Conservation (phyloP, 2,797 vertebrate genomes). For the Meda fulgida region DNA sequence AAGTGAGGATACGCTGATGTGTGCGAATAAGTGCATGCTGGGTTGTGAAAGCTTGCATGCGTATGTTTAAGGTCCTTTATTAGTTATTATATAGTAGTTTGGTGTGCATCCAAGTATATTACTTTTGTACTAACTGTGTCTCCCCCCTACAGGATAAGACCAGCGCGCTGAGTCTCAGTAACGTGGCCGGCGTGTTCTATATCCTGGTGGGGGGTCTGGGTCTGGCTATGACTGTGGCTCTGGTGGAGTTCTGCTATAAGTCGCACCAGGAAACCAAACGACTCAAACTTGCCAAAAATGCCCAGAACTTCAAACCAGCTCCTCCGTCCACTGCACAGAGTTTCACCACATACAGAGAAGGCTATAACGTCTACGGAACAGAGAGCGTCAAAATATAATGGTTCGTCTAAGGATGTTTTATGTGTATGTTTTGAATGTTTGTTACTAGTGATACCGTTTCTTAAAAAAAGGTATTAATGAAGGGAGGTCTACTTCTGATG, state of each 20-base stretch:
- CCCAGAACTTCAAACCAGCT: conserved; percentile 96
- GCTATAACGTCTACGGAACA: conserved; percentile 99
- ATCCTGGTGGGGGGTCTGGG: conserved; percentile 99
- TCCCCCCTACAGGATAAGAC: conserved; percentile 92
- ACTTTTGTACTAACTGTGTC: conserved; percentile 62
- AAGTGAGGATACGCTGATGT: conserved; percentile 1
- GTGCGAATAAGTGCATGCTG: conserved; percentile 33
- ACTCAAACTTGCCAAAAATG: conserved; percentile 95
- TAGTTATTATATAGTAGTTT: neutral
- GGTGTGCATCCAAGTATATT: neutral
- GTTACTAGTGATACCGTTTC: conserved; percentile 6
- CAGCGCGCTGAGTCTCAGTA: conserved; percentile 98
- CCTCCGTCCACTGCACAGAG: conserved; percentile 92
- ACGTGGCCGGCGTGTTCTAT: conserved; percentile 99
- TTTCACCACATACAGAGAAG: conserved; percentile 98
- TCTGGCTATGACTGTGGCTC: conserved; percentile 98
- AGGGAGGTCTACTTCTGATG: neutral
- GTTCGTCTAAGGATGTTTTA: conserved; percentile 71
- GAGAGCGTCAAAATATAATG: conserved; percentile 99
- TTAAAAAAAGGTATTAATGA: neutral
- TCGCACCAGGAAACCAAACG: conserved; percentile 96
- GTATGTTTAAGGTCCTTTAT: conserved; percentile 6
- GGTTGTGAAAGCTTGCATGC: conserved; percentile 25
- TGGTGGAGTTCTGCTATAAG: conserved; percentile 99
- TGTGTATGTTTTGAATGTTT: conserved; percentile 24